Base-by-base conservation (phyloP, 2,113 vertebrate genomes). In the Turnix velox region DNA sequence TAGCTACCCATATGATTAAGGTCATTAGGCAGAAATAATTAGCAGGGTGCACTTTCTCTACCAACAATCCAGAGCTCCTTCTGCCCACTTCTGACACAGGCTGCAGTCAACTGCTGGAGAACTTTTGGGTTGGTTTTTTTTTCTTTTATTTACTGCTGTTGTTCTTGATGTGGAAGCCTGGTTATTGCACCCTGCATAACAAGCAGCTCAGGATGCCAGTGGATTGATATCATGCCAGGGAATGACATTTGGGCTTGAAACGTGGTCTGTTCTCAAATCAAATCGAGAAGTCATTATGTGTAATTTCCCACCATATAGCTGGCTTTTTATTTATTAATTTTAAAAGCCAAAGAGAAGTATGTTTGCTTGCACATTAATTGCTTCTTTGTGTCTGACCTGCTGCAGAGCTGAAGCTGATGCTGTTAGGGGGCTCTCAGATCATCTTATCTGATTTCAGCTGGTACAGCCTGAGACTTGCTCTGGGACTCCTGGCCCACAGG, bases 131-230 rank as follows among this genome's bases (percentile, higher is more conserved):
- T n/a, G n/a, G n/a, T n/a, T 0, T 10, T 30, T n/a, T 66, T 79
- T 45, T 40, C 39, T 8, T 14, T 8, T 16, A 6, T 77, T 69
- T 79, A 19, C n/a, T 76, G 39, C 30, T 78, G 1, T n/a, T 61
- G 16, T 61, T 89, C n/a, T 18, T 39, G 24, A 27, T 0, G 0
- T 39, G 54, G 45, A 61, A 87, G 25, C 20, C 35, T 0, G 1
- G 30, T 55, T 54, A 22, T 28, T 18, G 15, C 49, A 42, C 27
- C 45, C 19, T 6, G 5, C 30, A 7, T 39, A 37, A 2, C 2
- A 25, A 62, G 51, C 61, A 20, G 9, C 9, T 80, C 61, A 72
- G 65, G 43, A 6, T n/a, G 43, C 20, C 0, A 0, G 7, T 42
- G 28, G 31, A 31, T 13, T 22, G 45, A 35, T 68, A 69, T 3